Conservation (phyloP, 1,140 invertebrate species). For the Subanguina moxae region DNA sequence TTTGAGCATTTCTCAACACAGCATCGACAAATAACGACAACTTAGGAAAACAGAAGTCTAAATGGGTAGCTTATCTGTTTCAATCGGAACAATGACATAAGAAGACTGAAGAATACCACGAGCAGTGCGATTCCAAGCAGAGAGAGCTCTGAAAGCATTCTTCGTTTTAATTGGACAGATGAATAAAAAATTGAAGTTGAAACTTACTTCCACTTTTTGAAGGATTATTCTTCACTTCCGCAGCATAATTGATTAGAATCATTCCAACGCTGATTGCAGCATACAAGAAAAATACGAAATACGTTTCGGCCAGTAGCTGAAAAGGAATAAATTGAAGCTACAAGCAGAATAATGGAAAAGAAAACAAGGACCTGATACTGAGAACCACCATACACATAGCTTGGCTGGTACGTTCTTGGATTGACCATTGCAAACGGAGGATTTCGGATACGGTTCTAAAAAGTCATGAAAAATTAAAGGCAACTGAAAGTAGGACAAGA, state of each 20-base stretch:
- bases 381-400: conserved; percentile 65
- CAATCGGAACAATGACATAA: conserved; percentile 90
- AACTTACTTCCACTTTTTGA: conserved; percentile 67
- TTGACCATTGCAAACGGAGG: conserved; percentile 71
- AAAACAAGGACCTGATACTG: conserved; percentile 61
- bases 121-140: conserved; percentile 82
- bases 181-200: conserved; percentile 16
- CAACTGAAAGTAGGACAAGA: conserved; percentile 66
- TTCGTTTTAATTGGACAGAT: not conserved
- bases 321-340: conserved; percentile 53
- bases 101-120: conserved; percentile 86
- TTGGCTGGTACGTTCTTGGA: conserved; percentile 47
- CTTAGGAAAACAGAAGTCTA: conserved; percentile 68
- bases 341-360: not conserved
- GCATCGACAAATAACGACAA: too few species aligned
- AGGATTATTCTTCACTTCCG: conserved; percentile 69
- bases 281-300: conserved; percentile 89
- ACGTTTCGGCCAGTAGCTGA: conserved; percentile 93
- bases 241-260: conserved; percentile 88
- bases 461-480: conserved; percentile 97
- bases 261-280: conserved; percentile 85
- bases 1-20: too few species aligned
- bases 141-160: conserved; percentile 67
- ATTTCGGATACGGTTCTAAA: conserved; percentile 97
- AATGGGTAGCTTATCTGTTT: conserved; percentile 72